Conservation (phyloP, 2,797 vertebrate genomes). For the Heliangelus exortis region DNA sequence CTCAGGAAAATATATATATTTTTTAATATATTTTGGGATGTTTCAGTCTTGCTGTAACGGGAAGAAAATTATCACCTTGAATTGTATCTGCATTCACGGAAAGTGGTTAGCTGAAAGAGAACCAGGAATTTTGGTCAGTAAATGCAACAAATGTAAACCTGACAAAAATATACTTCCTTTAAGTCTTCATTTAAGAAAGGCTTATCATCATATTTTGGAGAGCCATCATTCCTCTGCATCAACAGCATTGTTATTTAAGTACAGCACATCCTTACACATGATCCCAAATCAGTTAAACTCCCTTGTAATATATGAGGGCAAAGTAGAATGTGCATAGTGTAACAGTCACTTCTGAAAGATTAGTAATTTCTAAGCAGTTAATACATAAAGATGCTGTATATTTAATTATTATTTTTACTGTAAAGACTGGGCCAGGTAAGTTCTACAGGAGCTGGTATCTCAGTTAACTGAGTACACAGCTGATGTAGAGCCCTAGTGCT, state of each 20-base stretch:
- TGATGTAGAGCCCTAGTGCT: background rate
- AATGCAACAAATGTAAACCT: background rate
- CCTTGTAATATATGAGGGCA: background rate
- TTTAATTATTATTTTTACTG: slow-evolving; percentile 7
- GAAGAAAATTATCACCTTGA: slow-evolving; percentile 84
- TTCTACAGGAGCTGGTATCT: background rate
- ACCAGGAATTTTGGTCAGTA: slow-evolving; percentile 65
- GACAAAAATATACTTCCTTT: background rate
- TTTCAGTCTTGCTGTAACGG: slow-evolving; percentile 83
- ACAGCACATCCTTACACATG: background rate
- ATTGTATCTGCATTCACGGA: slow-evolving; percentile 80
- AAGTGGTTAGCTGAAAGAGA: slow-evolving; percentile 91
- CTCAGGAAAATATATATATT: slow-evolving; percentile 80
- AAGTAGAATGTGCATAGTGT: background rate
- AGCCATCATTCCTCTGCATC: background rate
- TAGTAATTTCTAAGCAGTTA: background rate
- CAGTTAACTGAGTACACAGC: background rate
- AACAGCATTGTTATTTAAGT: background rate
- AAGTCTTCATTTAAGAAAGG: background rate
- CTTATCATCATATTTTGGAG: background rate
- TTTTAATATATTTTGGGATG: slow-evolving; percentile 83
- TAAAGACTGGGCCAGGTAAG: background rate
- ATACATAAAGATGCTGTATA: slow-evolving; percentile 14
- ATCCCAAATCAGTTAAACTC: background rate
- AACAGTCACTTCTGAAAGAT: background rate